Evolutionary conservation across 2,113 vertebrate genomes (phyloP), one percentile per base, ranked within the genome.

Genomic region (Heloderma charlesbogerti): DNA sequence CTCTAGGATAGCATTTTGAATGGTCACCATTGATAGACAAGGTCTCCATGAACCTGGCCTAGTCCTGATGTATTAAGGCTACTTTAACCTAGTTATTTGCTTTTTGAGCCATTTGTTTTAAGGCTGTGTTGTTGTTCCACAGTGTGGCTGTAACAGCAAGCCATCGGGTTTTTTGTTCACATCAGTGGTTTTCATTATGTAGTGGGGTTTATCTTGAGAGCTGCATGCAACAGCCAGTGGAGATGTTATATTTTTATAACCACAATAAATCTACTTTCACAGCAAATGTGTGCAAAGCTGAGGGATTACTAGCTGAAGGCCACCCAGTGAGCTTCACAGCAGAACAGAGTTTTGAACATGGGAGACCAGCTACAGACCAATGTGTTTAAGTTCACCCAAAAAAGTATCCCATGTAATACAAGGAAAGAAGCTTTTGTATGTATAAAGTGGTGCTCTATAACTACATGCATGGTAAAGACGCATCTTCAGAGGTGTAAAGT

Each of bases 221-320:
- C 8, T 8, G 9, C 43, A 37, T 22, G 27, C 20, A 48, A 40
- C 40, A 67, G 72, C 37, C 72, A 67, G 31, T 22, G 27, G 40
- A 18, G 69, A 75, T n/a, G 88, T 84, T 67, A 18, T 66, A 48
- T 51, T 54, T 87, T 84, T 67, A 85, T 85, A 90, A 51, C 16
- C n/a, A 43, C 45, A 77, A 84, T 77, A 90, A 90, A 85, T 67
- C 83, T 90, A 29, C 74, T 67, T 85, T n/a, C 22, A 13, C 40
- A 90, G n/a, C 72, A n/a, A 77, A 60, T 43, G 51, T 5, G 1
- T 1, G 72, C 57, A 20, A 7, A 43, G 37, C 74, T 8, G 54
- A 69, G 63, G 0, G 78, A 6, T 69, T 48, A 3, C 34, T 25
- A 48, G 40, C 60, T n/a, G 43, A n/a, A 69, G 77, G 77, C 87